A percentile compares a stretch with the other conserved stretches of the same genome.
Evolutionary conservation across 2,888 invertebrate species (phyloP).

Genomic region (Pollenia angustigena): DNA sequence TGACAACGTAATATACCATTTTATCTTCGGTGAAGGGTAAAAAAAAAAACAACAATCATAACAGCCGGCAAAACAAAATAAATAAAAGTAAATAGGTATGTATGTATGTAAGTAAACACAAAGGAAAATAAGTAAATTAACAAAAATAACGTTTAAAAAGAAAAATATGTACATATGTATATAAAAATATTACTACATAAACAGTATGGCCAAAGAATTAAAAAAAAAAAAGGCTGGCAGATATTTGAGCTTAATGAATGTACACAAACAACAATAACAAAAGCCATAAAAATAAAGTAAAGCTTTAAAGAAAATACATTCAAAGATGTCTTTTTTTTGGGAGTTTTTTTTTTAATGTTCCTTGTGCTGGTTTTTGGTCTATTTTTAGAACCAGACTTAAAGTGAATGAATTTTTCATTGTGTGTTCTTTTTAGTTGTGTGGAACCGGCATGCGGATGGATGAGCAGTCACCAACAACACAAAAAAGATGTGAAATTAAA

Average conservation of each 20-base stretch:
- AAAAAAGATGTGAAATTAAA: slow-evolving; percentile 17
- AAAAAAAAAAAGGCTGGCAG: slow-evolving; percentile 34
- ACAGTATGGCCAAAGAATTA: neutral
- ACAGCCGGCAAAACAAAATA: neutral
- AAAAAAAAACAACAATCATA: slow-evolving; percentile 7
- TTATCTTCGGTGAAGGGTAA: no score
- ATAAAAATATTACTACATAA: neutral
- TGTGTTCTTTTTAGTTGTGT: neutral
- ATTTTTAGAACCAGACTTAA: slow-evolving; percentile 67
- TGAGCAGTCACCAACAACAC: neutral
- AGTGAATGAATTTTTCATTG: slow-evolving; percentile 66
- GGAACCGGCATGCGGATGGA: slow-evolving; percentile 14
- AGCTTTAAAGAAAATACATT: slow-evolving; percentile 53
- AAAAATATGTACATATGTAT: no score
- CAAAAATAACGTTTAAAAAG: neutral
- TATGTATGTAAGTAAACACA: neutral
- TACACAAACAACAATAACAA: slow-evolving; percentile 43
- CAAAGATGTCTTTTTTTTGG: slow-evolving; percentile 26
- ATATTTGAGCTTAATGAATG: slow-evolving; percentile 50
- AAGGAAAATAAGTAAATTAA: neutral
- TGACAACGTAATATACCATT: no score
- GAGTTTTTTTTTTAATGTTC: slow-evolving; percentile 46
- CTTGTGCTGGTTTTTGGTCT: slow-evolving; percentile 36
- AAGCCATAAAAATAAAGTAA: slow-evolving; percentile 40
- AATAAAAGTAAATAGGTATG: no score